Evolutionary conservation across 2,113 vertebrate species (phyloP).

Genomic region (Poeciliopsis retropinna): DNA sequence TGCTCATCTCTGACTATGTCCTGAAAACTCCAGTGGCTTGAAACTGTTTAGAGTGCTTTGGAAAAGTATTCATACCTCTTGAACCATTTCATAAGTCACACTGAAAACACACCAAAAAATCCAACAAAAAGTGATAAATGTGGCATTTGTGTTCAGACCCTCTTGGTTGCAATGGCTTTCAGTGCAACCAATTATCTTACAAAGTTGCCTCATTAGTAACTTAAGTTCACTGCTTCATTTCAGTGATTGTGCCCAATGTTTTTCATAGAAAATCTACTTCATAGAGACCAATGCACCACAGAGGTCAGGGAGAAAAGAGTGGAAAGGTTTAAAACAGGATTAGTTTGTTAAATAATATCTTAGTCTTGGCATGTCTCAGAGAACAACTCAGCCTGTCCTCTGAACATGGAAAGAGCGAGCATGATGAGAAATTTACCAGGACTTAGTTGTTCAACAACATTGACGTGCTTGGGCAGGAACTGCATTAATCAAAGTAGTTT

Average conservation of each 20-base stretch:
- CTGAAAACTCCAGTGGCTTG: slow-evolving; percentile 12
- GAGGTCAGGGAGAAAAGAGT: not conserved
- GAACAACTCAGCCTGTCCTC: not conserved
- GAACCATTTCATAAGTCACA: not conserved
- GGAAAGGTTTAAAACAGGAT: not conserved
- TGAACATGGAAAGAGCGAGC: not conserved
- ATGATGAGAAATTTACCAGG: not conserved
- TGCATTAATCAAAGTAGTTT: not conserved
- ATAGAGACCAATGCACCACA: no score
- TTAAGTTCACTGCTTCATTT: not conserved
- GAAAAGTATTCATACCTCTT: not conserved
- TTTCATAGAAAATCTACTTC: no score
- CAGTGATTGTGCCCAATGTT: no score
- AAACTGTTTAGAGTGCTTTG: slow-evolving; percentile 23
- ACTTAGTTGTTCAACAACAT: not conserved
- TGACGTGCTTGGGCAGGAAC: not conserved
- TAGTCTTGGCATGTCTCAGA: not conserved
- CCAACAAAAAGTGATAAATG: not conserved
- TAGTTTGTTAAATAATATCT: not conserved
- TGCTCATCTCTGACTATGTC: slow-evolving; percentile 36
- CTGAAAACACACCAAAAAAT: not conserved
- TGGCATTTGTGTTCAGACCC: not conserved
- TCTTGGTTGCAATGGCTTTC: no score
- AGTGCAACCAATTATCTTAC: no score
- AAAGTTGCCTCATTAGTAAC: not conserved